Base-by-base conservation (phyloP, 2,797 vertebrate genomes). In the Hydrolagus colliei region DNA sequence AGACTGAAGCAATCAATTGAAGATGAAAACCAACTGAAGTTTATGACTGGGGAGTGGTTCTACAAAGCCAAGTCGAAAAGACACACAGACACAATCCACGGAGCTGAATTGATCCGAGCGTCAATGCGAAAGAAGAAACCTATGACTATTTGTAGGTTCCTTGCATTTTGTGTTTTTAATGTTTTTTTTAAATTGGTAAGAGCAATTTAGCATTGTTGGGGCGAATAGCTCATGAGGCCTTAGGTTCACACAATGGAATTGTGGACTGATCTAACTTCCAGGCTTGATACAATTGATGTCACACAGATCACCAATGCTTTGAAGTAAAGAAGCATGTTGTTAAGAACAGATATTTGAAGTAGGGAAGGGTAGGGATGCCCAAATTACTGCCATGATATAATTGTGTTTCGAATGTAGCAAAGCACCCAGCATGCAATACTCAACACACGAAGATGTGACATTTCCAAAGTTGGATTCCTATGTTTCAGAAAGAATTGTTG, bases 21-120 rank as follows among this genome's bases (percentile, higher is more conserved):
- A 20, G 94, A 98, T 88, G 92, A 87, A 59, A 87, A 88, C 86
- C 94, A 93, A 88, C 92, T 98, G 14, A 98, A 93, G 92, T 96
- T 96, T 87, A 93, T 98, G 95, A 98, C 95, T 0, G 98, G 98
- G 73, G 96, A 99, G 4, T 99, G 98, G 98, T 99, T 99, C 93
- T 98, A 99, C 7, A 95, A 98, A 90, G 95, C 95, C 35, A 99
- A 98, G 86, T 94, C 95, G 7, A 95, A 91, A 88, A 95, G 97
- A 59, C 97, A 99, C 89, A 93, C 91, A 90, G 96, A 98, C 62
- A 95, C 91, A 87, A 95, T 96, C 87, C 95, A 98, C 0, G 97
- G 96, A 65, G 91, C 96, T 0, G 97, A 98, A 87, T 94, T 98
- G 86, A 95, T 99, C 87, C 92, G 93, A 89, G 95, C 95, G 35